A percentile compares a stretch with the other conserved stretches of the same genome.
Conservation (phyloP, 2,888 invertebrate species). For the Hydropsyche betteni region DNA sequence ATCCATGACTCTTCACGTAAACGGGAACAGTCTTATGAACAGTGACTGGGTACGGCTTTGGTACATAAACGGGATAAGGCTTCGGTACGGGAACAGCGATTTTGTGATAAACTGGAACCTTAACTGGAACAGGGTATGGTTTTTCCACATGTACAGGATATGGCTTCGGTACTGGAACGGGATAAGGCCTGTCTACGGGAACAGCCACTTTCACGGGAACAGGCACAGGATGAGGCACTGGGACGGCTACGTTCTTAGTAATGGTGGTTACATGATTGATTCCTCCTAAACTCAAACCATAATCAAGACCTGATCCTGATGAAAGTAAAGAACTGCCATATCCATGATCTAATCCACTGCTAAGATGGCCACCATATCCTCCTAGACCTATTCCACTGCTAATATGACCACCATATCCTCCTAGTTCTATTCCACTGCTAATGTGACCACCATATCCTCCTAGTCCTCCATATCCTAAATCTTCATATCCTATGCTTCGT, state of each 20-base stretch:
- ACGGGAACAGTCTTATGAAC: constrained; percentile 30
- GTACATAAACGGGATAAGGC: constrained; percentile 22
- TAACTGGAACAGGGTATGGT: constrained; percentile 18
- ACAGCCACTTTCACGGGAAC: constrained; percentile 21
- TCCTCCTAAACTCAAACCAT: not conserved
- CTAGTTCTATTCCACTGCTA: not conserved
- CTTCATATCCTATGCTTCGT: constrained; percentile 25
- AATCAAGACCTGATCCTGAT: not conserved
- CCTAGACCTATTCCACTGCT: not conserved
- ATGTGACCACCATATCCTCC: not conserved
- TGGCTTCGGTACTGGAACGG: constrained; percentile 4
- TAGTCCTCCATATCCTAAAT: not conserved
- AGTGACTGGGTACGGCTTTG: constrained; percentile 24
- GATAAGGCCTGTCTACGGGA: constrained; percentile 14
- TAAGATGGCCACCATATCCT: constrained; percentile 6
- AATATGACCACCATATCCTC: constrained; percentile 2
- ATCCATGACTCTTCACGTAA: constrained; percentile 22
- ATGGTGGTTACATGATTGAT: constrained; percentile 10
- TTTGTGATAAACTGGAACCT: constrained; percentile 30
- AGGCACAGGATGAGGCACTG: constrained; percentile 25
- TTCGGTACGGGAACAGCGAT: constrained; percentile 25
- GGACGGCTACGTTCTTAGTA: constrained; percentile 7
- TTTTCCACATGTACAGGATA: constrained; percentile 20
- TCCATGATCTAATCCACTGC: not conserved
- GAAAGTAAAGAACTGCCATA: not conserved